phyloP scores from a whole-genome alignment of 2,113 vertebrate species.

The Panthera leo region DNA sequence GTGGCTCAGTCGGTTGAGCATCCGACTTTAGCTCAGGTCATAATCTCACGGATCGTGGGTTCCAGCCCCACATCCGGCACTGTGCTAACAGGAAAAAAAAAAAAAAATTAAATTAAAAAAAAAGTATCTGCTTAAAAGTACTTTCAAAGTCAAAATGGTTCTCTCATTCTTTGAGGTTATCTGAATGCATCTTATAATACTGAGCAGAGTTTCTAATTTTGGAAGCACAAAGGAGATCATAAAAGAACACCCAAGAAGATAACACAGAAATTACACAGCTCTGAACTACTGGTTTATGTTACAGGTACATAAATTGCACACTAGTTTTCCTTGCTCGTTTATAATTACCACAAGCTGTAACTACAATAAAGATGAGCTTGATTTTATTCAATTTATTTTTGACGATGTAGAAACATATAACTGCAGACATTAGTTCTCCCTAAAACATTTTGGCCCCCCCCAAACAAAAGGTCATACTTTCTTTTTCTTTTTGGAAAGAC shows the following conservation, averaged over 20 bases:
- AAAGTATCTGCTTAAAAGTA: constrained; percentile 41
- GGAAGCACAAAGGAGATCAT: background rate
- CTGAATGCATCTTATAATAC: background rate
- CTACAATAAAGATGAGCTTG: background rate
- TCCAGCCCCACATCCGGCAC: too few relatives aligned
- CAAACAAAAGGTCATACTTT: background rate
- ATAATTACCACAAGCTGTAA: background rate
- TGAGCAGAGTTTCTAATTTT: background rate
- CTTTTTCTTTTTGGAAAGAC: constrained; percentile 52
- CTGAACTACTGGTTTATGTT: background rate
- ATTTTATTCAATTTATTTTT: background rate
- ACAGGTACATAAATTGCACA: background rate
- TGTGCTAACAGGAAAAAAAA: too few relatives aligned
- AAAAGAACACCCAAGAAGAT: background rate
- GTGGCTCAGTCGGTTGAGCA: too few relatives aligned
- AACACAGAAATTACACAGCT: background rate
- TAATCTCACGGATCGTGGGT: too few relatives aligned
- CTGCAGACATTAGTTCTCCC: constrained; percentile 2
- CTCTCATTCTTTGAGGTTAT: constrained; percentile 41
- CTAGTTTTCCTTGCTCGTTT: background rate
- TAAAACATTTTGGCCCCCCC: background rate
- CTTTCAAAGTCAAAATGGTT: constrained; percentile 6
- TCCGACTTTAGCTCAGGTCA: too few relatives aligned
- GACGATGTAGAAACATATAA: background rate
- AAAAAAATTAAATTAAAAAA: too few relatives aligned